A percentile compares a stretch with the other conserved stretches of the same genome.
These are phyloP conservation scores for Psix sp. DNA, from an alignment of 1,140 invertebrate genomes.

Conservation along the genomic window DNA sequence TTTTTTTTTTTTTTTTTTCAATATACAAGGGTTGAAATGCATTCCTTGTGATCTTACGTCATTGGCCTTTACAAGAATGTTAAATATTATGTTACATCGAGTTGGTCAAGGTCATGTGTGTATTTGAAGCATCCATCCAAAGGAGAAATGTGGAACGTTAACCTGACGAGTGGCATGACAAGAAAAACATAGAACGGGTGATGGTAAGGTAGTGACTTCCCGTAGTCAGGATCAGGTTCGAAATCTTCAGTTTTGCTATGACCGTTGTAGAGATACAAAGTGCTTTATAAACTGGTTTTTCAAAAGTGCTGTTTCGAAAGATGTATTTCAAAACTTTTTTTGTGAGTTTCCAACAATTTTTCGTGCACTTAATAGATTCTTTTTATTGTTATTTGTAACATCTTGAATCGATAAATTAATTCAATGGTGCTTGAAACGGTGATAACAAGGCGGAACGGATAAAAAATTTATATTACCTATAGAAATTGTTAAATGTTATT, in stretches of 20 bases:
- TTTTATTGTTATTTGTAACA: not conserved
- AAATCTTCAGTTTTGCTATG: constrained; percentile 74
- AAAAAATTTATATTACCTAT: too few species aligned
- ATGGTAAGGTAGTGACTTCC: constrained; percentile 66
- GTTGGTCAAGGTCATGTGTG: constrained; percentile 70
- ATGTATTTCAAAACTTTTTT: constrained; percentile 73
- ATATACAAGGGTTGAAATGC: not conserved
- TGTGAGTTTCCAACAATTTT: constrained; percentile 63
- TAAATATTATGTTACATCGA: constrained; percentile 45
- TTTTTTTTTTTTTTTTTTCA: not conserved
- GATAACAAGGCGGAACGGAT: too few species aligned
- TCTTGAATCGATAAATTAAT: too few species aligned
- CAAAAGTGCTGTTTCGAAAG: constrained; percentile 1
- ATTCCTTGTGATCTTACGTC: constrained; percentile 23
- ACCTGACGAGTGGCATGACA: constrained; percentile 57
- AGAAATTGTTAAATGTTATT: too few species aligned
- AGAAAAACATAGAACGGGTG: constrained; percentile 61
- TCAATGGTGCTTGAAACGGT: too few species aligned
- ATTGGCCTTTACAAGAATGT: constrained; percentile 58
- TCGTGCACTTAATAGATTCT: constrained; percentile 3
- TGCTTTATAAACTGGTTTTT: constrained; percentile 16
- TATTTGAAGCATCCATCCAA: constrained; percentile 39
- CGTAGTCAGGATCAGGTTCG: constrained; percentile 61
- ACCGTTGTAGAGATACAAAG: constrained; percentile 66
- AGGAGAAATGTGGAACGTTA: constrained; percentile 70